Base-by-base conservation (phyloP, 2,888 invertebrate species). In the Drosophila neoperkinsi region DNA sequence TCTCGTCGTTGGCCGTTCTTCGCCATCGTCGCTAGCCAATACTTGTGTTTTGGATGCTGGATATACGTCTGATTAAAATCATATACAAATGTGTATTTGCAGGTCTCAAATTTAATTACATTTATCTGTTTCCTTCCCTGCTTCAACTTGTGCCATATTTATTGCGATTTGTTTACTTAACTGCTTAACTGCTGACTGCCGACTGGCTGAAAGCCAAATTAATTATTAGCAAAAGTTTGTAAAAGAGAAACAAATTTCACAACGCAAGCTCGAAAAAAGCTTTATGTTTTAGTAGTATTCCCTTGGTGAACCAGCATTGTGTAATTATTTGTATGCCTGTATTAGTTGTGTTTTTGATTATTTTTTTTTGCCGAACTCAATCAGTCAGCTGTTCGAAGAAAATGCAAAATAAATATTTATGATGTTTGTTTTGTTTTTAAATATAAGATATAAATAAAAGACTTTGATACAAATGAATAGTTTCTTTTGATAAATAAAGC, bases 11-110 rank as follows among this genome's bases (percentile, higher is more conserved):
- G 13, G 9, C 25, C 13, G 10, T 21, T 77, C 52, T 0, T 51
- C 49, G 25, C 16, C 16, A 51, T 70, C 75, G 16, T 64, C 75
- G 31, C 74, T 78, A 2, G 58, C 11, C 57, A 78, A 50, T 2
- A 78, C 59, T 41, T 70, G 43, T 0, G 46, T 28, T 41, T 58
- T 65, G 2, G 31, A 36, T 9, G 30, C 46, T 31, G 28, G 0
- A 46, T 25, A 30, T 11, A n/a, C 7, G 11, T 30, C 49, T 28
- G 18, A n/a, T 13, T 33, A 13, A 43, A 21, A 21, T 31, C 5
- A n/a, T 38, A 0, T 33, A 2, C 3, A 36, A 10, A 16, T 3
- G 5, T 34, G 1, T 4, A 4, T 46, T 30, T 1, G 3, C 2
- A 21, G 25, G 3, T 13, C n/a, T 41, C 4, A 3, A 30, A 30